Percentiles rank a stretch among this genome's conserved stretches.
These are phyloP conservation scores for Eumaeus atala DNA, from an alignment of 1,140 invertebrate species.

Conservation along the genomic window DNA sequence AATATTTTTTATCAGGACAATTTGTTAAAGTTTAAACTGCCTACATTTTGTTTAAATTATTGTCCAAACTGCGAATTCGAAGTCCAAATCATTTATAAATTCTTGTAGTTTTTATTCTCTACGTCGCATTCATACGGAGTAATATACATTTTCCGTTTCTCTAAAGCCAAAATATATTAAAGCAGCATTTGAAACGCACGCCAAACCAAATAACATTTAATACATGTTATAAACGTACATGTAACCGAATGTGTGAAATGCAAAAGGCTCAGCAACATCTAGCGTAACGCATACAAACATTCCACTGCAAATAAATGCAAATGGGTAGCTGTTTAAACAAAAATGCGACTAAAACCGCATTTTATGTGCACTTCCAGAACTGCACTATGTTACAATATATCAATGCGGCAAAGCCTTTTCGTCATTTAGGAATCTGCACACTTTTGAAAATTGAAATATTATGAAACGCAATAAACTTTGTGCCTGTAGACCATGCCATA, in stretches of 20 bases:
- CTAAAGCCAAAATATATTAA: conserved; percentile 8
- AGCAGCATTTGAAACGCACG: conserved; percentile 22
- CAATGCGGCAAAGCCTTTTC: conserved; percentile 24
- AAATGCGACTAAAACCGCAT: conserved; percentile 42
- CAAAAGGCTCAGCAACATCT: conserved; percentile 31
- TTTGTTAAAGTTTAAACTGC: no score
- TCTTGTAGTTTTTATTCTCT: no score
- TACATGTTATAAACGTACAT: conserved; percentile 23
- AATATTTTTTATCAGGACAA: no score
- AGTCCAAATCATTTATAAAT: no score
- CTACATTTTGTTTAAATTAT: no score
- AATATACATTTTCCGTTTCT: conserved; percentile 4
- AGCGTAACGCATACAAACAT: conserved; percentile 30
- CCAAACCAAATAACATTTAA: conserved; percentile 31
- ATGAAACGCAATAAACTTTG: no score
- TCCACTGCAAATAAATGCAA: conserved; percentile 36
- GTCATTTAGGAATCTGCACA: conserved; percentile 23
- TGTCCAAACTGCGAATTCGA: no score
- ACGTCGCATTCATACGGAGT: no score
- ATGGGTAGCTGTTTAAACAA: conserved; percentile 49
- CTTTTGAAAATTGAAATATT: conserved; percentile 10
- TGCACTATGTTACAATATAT: conserved; percentile 28
- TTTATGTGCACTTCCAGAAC: conserved; percentile 26
- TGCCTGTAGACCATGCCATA: no score
- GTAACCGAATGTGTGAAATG: conserved; percentile 35